phyloP scores from a whole-genome alignment of 2,888 invertebrate species.

The Itoplectis maculator region DNA sequence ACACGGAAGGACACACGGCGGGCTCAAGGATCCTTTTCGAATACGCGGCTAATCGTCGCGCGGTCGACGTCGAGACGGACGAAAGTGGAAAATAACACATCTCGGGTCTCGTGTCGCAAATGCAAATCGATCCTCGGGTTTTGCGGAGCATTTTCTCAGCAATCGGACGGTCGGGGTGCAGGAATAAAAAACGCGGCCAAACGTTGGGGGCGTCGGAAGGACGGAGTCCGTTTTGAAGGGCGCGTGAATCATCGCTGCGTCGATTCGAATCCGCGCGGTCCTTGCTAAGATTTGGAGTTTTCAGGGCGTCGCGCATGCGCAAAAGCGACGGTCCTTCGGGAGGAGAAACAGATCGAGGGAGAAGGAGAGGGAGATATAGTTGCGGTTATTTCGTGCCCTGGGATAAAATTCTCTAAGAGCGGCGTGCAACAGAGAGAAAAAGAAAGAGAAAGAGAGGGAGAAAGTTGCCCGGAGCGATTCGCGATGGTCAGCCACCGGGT shows the following conservation, averaged over 20 bases:
- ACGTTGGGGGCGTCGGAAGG: no score
- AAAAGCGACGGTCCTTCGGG: slow-evolving; percentile 18
- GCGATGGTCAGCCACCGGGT: slow-evolving; percentile 18
- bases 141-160: no score
- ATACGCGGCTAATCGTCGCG: slow-evolving; percentile 48
- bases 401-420: no score
- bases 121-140: no score
- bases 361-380: no score
- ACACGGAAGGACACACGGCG: slow-evolving; percentile 53
- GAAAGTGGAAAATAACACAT: slow-evolving; percentile 19
- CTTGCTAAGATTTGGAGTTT: slow-evolving; percentile 13
- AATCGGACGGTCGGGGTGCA: no score
- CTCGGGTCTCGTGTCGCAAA: background rate
- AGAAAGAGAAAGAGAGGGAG: no score
- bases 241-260: background rate
- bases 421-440: no score
- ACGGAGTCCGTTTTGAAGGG: no score
- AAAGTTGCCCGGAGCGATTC: slow-evolving; percentile 31
- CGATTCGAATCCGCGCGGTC: slow-evolving; percentile 21
- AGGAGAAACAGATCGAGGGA: no score
- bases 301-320: background rate
- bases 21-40: slow-evolving; percentile 65
- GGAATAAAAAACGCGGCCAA: background rate
- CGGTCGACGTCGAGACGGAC: slow-evolving; percentile 11
- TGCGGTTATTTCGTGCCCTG: no score